Base-by-base conservation (phyloP, 2,113 vertebrate species). In the Silurus meridionalis region DNA sequence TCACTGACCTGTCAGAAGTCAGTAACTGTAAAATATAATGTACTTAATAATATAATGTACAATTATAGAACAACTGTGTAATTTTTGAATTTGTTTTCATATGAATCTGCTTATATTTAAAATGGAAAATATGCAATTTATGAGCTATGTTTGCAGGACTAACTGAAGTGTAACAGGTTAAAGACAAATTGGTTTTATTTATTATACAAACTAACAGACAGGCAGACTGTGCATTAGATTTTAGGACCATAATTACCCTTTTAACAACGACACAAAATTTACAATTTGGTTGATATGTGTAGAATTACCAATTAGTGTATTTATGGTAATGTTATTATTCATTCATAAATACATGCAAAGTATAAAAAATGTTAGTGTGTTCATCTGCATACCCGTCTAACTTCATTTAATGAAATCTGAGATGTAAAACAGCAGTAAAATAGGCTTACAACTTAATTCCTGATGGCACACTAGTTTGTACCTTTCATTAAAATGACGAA, bases 401-500 rank as follows among this genome's bases (percentile, higher is more conserved):
- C 77, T 82, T 75, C 21, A 83, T 80, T 66, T 48, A 1, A 85
- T 37, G 69, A 83, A 23, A 77, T 72, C 9, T 50, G 10, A 85
- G 19, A 74, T 61, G 83, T 46, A 21, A 58, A 74, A 69, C 81
- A 81, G 74, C 72, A 79, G 19, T 77, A 48, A 52, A 66, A 53
- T 79, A 48, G 14, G 25, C 71, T 74, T 50, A 25, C 50, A 58
- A 37, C 53, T 69, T 85, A 82, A 90, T 89, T 88, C 64, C 74
- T 87, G 86, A 82, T 58, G 82, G 84, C 80, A 85, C 13, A n/a
- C 74, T 84, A 87, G 83, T 85, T 88, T 86, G 78, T 83, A 82
- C 84, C 77, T 63, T 88, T 88, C 86, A 89, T 81, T 90, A 90
- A 89, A 86, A 88, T 90, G 86, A 92, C 84, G 67, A 91, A 90